A percentile compares a stretch with the other conserved stretches of the same genome.
These are phyloP conservation scores for Thalassaphorura encarpata DNA, from an alignment of 1,140 invertebrate genomes.

Conservation along the genomic window DNA sequence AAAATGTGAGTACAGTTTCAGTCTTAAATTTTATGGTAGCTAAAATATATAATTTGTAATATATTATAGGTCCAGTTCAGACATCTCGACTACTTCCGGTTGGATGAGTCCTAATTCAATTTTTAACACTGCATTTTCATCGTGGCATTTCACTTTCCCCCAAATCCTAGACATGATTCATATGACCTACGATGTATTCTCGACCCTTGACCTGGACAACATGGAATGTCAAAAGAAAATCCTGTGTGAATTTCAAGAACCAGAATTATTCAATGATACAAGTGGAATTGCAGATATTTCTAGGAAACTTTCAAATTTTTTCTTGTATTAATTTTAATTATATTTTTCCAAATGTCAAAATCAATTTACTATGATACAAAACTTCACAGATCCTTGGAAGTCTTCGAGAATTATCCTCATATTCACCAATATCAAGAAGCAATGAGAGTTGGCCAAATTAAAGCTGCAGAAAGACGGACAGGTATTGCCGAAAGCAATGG, in stretches of 20 bases:
- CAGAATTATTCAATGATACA: constrained; percentile 6
- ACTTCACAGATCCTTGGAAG: constrained; percentile 13
- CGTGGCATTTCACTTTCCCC: constrained; percentile 7
- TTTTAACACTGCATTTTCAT: not conserved
- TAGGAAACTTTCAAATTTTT: constrained; percentile 18
- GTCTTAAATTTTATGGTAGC: too few species aligned
- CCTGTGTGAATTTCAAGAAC: constrained; percentile 19
- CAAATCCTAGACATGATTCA: constrained; percentile 17
- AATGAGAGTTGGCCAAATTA: constrained; percentile 17
- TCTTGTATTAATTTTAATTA: constrained; percentile 7
- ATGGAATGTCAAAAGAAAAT: constrained; percentile 27
- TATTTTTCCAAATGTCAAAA: not conserved
- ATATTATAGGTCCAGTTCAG: too few species aligned
- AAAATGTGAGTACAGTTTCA: too few species aligned
- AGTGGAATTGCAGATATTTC: constrained; percentile 8
- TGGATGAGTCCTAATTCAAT: too few species aligned
- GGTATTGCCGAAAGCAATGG: not conserved
- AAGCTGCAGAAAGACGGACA: not conserved
- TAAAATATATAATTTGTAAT: too few species aligned
- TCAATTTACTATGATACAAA: not conserved
- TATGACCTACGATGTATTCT: constrained; percentile 18
- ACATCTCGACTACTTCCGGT: too few species aligned
- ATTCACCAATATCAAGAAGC: constrained; percentile 21
- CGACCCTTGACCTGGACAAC: constrained; percentile 22
- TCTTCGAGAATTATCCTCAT: constrained; percentile 13